Evolutionary conservation across 2,797 vertebrate species (phyloP), one percentile per base, ranked within the genome.

Genomic region (Takifugu ocellatus): DNA sequence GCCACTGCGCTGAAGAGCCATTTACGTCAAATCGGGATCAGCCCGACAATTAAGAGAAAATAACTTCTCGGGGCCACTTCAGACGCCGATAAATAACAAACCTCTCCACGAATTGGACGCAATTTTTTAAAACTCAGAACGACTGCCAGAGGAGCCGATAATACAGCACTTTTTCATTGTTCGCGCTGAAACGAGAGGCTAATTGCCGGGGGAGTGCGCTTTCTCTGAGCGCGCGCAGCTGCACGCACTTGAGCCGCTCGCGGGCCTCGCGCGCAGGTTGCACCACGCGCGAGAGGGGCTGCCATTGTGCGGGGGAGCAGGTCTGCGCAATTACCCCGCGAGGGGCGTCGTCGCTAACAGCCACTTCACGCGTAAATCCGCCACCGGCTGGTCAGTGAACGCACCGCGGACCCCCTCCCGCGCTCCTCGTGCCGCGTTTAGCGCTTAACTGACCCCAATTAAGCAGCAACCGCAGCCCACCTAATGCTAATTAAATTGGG

Each of bases 191-290:
- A 95, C 85, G 92, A 94, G 92, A 86, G 92, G 92, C 90, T 98
- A 99, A 99, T 98, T 97, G 94, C 93, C 75, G 91, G 89, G 87
- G 90, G 90, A 90, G 94, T 93, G 90, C 93, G 92, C 91, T 90
- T 90, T 92, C 91, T 89, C 84, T 75, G 88, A 91, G 92, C 93
- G 87, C 92, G 84, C 92, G 94, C 97, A 99, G 97, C 97, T 99
- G 97, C 95, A 98, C 91, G 91, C 94, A 98, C 97, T 99, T 98
- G 93, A 99, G 92, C 89, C 14, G 67, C 83, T 51, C 64, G 73
- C 74, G 67, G 89, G 84, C 79, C 45, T 10, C 17, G 17, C 46
- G 94, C 94, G 92, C 92, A 92, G 92, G 92, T 94, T 94, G 59
- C 91, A 14, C 90, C 93, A 9, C 84, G 93, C 93, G 90, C 93